These are phyloP conservation scores for Agonopterix alstromeriana DNA, from an alignment of 2,888 invertebrate genomes.

Conservation along the genomic window DNA sequence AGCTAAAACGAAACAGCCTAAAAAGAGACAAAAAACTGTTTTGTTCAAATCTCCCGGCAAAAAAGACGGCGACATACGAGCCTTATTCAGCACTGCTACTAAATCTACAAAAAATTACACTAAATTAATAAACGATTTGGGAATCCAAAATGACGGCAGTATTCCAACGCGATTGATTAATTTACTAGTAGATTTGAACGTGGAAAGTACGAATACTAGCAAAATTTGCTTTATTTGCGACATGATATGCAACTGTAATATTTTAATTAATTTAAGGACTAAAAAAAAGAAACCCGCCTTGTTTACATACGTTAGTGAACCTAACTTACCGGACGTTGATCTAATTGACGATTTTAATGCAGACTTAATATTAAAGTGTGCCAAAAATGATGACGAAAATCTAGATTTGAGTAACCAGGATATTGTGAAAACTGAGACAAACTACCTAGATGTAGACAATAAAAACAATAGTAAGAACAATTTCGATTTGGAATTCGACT, in stretches of 20 bases:
- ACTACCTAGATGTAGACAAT: conserved; percentile 5
- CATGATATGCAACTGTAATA: conserved; percentile 54
- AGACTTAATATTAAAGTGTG: conserved; percentile 33
- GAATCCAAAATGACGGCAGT: conserved; percentile 46
- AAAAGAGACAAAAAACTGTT: conserved; percentile 38
- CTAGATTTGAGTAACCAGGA: conserved; percentile 8
- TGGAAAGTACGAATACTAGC: conserved; percentile 39
- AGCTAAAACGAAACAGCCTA: conserved; percentile 31
- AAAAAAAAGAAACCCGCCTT: conserved; percentile 16
- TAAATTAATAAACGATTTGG: conserved; percentile 55
- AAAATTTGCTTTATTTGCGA: conserved; percentile 61
- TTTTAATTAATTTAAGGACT: conserved; percentile 29
- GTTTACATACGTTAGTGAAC: conserved; percentile 24
- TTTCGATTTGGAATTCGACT: conserved; percentile 25
- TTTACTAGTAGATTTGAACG: conserved; percentile 62
- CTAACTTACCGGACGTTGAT: conserved; percentile 43
- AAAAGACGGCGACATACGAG: conserved; percentile 74
- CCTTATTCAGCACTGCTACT: conserved; percentile 66
- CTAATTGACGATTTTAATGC: conserved; percentile 35
- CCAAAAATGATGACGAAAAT: conserved; percentile 17
- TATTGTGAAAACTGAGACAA: conserved; percentile 2
- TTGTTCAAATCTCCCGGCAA: conserved; percentile 42
- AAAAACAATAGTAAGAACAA: conserved; percentile 14
- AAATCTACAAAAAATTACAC: conserved; percentile 67
- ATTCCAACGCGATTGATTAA: conserved; percentile 52